Base-by-base conservation (phyloP, 2,888 invertebrate genomes). In the Baronia brevicornis region DNA sequence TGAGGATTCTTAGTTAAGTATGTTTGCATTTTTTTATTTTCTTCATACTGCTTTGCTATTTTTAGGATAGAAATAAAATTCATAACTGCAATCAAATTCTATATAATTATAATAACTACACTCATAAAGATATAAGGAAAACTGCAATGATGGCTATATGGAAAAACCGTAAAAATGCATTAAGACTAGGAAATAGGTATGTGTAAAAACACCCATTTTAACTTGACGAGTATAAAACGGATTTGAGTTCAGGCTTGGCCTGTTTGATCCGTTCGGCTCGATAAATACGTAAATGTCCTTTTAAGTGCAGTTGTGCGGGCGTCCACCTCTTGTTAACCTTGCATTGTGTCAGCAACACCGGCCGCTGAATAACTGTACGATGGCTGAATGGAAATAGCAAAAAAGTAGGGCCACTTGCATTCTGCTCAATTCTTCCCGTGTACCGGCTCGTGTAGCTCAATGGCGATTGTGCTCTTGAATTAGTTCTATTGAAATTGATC, bases 281-380 rank as follows among this genome's bases (percentile, higher is more conserved):
- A 62, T 65, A 59, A 57, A 60, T n/a, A 54, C 54, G 55, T 62
- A 61, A 62, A 67, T 67, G 59, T 63, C 64, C 60, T 67, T 70
- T 63, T 56, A 56, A 68, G 62, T 62, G 60, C 51, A 59, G 56
- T 61, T 54, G 56, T 47, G 60, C 68, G 78, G 75, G 59, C 75
- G 60, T 74, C 73, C 53, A 78, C 74, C 77, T 68, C 67, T 51
- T 42, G 43, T 57, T 72, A 73, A 65, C 78, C 77, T 80, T 80
- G 79, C 69, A 63, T 67, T 74, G 74, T 74, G 77, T 75, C 78
- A 78, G 70, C 75, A 71, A 68, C 77, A 72, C 67, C 61, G 58
- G 56, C 52, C 54, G 56, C 54, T 61, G 73, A 60, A 69, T 77
- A 79, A 75, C 75, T 70, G 74, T 75, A 66, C 61, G 65, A 58